A percentile compares a stretch with the other conserved stretches of the same genome.
Evolutionary conservation across 2,113 vertebrate genomes (phyloP).

Genomic region (Rhinolophus ferrumequinum): DNA sequence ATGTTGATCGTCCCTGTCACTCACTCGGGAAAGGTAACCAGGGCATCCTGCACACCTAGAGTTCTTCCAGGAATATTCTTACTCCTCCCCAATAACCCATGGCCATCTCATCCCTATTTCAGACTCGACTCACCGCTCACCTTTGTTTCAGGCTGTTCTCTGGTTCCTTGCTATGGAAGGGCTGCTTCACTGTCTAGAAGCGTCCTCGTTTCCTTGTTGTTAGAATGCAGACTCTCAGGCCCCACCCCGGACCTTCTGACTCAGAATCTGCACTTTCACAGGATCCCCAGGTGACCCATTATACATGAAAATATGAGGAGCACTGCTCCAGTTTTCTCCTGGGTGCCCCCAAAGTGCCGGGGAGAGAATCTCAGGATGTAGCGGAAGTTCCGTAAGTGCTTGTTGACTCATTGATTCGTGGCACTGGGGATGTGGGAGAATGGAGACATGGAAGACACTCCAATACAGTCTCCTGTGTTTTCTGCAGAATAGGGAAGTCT

Average conservation of each 20-base stretch:
- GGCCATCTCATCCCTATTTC: neutral
- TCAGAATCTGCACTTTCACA: neutral
- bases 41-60: neutral
- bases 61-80: neutral
- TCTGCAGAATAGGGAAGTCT: neutral
- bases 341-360: neutral
- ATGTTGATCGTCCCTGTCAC: neutral
- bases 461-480: accelerated
- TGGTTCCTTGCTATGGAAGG: neutral
- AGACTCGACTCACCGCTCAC: neutral
- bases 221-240: neutral
- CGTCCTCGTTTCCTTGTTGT: accelerated
- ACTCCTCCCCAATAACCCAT: accelerated
- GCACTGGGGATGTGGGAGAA: neutral
- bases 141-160: neutral
- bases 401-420: neutral
- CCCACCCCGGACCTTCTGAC: neutral
- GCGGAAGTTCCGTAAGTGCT: accelerated
- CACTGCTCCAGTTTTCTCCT: neutral
- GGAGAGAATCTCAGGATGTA: neutral
- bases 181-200: neutral
- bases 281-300: neutral
- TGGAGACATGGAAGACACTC: neutral
- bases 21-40: neutral
- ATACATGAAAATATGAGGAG: neutral